Evolutionary conservation across 1,140 invertebrate genomes (phyloP), one percentile per base, ranked within the genome.

Genomic region (Drosophila lini): DNA sequence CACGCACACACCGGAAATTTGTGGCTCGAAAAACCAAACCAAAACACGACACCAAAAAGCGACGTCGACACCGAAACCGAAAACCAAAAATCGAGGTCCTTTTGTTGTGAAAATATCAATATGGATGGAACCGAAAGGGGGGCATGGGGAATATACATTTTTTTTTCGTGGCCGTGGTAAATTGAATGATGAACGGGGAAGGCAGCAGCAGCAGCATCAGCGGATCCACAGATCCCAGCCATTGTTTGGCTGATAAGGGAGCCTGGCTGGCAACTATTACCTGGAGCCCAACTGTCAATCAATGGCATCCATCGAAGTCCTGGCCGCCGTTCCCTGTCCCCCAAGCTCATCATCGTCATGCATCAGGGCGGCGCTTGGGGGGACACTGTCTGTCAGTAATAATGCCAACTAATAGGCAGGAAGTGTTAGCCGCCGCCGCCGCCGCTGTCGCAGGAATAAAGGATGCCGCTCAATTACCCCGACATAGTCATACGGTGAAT

Each of bases 401-500:
- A 74, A 67, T 74, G 57, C 78, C 64, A 81, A 81, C 69, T 82
- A 88, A 84, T 65, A 74, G 70, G 56, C 76, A 82, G 83, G 75
- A 86, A 76, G 76, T 81, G 76, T 71, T 78, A 62, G 74, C 68
- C 61, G 79, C 36, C 68, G 76, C 3, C 61, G 61, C 28, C 36
- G 45, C 11, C n/a, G 74, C 9, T 31, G 47, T n/a, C n/a, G 75
- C 38, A 38, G 28, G 25, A 55, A 59, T 28, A 74, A 67, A 61
- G 70, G 65, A 80, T 60, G 73, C 63, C 77, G 79, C 84, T 92
- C 85, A 85, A 91, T 91, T 91, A 92, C 91, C 76, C 77, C 67
- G 91, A 92, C 92, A 92, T 92, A 91, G 92, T 92, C 92, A 60
- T 92, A 92, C 91, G 92, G 92, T 83, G 86, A 92, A 92, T 92